Evolutionary conservation across 2,888 invertebrate genomes (phyloP).

Genomic region (Stenodema calcarata): DNA sequence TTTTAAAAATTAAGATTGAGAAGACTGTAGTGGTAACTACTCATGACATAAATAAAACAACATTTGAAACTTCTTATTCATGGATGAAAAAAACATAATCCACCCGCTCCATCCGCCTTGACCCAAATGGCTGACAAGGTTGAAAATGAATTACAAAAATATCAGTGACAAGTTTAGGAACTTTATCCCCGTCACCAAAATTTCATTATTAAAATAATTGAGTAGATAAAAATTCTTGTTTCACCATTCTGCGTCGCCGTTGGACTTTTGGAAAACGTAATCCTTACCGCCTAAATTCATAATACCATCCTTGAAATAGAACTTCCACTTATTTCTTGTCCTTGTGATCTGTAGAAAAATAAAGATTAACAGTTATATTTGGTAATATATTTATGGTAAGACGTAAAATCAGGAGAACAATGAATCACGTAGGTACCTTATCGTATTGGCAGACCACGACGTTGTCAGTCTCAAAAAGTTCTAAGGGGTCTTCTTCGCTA

Average conservation of each 20-base stretch:
- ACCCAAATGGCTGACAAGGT: background rate
- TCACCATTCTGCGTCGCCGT: conserved; percentile 98
- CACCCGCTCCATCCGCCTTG: background rate
- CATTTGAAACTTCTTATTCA: background rate
- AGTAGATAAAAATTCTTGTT: background rate
- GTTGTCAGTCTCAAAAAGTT: conserved; percentile 98
- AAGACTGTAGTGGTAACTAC: conserved; percentile 22
- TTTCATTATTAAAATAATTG: conserved; percentile 28
- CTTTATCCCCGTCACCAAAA: conserved; percentile 52
- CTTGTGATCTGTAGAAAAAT: conserved; percentile 80
- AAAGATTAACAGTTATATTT: conserved; percentile 44
- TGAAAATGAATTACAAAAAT: conserved; percentile 35
- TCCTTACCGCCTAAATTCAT: conserved; percentile 99
- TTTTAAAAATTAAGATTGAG: background rate
- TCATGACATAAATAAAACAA: background rate
- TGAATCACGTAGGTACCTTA: conserved; percentile 70
- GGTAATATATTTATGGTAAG: background rate
- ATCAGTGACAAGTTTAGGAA: conserved; percentile 47
- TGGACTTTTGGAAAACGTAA: conserved; percentile 98
- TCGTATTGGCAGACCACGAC: conserved; percentile 99
- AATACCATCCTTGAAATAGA: conserved; percentile 98
- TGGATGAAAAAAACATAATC: background rate
- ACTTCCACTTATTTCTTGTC: conserved; percentile 99
- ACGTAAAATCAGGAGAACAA: background rate
- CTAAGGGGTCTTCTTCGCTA: conserved; percentile 92